Base-by-base conservation (phyloP, 2,797 vertebrate genomes). In the Limnodromus scolopaceus region DNA sequence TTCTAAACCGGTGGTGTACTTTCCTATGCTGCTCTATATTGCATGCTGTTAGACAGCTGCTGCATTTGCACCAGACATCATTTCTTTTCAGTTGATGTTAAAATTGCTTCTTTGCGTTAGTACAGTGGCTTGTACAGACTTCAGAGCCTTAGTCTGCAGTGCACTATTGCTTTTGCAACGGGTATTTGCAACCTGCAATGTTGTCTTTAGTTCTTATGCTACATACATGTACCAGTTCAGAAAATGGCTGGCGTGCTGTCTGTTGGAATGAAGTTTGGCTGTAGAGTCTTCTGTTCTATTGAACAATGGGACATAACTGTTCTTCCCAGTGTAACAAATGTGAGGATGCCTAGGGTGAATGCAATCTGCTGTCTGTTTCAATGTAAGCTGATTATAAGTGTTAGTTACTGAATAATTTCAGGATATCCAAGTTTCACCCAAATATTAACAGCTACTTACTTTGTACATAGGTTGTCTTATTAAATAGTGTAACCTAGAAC, bases 391-490 rank as follows among this genome's bases (percentile, higher is more conserved):
- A 81, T 95, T 86, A 13, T 80, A 70, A 92, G 49, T 84, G 72
- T 78, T 92, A 75, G 84, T 94, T 94, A 84, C 69, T 25, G 80
- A 90, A 17, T 72, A 68, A 86, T 92, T 95, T 92, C 69, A 84
- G 72, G 46, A 38, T 82, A 85, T 80, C 54, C 34, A 61, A 70
- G 45, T 81, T 95, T 87, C 83, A 92, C 48, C 45, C 68, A 68
- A 84, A 79, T 95, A 77, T 81, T 95, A 96, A 41, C 75, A 94
- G 68, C 78, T 92, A 41, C 75, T 87, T 77, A 64, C 20, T 91
- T 70, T 85, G 23, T 60, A 63, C 0, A 2, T 91, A 86, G 69
- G 58, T 75, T 81, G 72, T 76, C 76, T 66, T 66, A 78, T 54
- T 88, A 81, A 72, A 61, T 82, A 57, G 80, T 13, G 70, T 88